These are phyloP conservation scores for Amphipyra tragopoginis DNA, from an alignment of 2,888 invertebrate species.

Conservation along the genomic window DNA sequence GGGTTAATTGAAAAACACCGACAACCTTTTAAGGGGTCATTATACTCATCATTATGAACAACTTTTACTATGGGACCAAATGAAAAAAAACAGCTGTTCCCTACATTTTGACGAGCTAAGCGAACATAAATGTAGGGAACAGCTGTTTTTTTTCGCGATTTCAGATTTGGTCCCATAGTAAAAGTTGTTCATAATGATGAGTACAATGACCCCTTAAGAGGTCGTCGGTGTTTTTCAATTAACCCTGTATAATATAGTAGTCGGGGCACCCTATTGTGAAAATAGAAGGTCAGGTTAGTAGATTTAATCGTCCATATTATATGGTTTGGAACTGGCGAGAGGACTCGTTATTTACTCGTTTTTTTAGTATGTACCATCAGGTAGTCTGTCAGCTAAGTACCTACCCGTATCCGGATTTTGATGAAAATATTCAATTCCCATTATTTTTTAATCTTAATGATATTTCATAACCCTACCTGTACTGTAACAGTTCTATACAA, in stretches of 20 bases:
- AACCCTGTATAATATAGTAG: conserved; percentile 29
- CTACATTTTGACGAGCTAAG: no score
- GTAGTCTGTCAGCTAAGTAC: not conserved
- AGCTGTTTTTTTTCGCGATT: no score
- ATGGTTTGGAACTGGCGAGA: not conserved
- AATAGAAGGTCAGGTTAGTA: conserved; percentile 39
- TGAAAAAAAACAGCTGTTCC: no score
- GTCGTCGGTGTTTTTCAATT: no score
- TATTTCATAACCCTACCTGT: not conserved
- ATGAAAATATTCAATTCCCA: not conserved
- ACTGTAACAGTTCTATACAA: conserved; percentile 14
- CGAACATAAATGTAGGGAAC: no score
- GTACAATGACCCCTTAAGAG: no score
- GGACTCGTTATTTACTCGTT: not conserved
- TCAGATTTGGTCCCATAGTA: no score
- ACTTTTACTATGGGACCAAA: no score
- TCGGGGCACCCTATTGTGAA: conserved; percentile 40
- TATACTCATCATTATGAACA: no score
- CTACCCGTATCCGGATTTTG: not conserved
- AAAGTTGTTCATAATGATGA: no score
- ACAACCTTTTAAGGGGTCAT: no score
- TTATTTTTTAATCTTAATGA: not conserved
- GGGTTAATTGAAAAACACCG: no score
- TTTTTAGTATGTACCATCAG: not conserved
- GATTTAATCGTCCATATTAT: not conserved